Evolutionary conservation across 1,140 invertebrate species (phyloP).

Genomic region (Holcopasites calliopsidis): DNA sequence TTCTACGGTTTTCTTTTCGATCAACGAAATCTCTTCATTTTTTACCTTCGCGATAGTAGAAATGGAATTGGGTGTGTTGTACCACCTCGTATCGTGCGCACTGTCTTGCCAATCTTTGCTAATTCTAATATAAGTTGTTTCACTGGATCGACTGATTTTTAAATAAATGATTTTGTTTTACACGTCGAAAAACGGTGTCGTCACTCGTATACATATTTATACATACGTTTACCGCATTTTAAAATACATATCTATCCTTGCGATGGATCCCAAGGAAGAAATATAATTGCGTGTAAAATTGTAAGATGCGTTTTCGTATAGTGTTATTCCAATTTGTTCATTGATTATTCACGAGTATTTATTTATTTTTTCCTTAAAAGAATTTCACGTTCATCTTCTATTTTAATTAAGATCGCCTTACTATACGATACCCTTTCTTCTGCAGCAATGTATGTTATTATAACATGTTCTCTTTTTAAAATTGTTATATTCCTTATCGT

Average conservation of each 20-base stretch:
- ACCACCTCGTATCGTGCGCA: not conserved
- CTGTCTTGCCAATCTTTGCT: not conserved
- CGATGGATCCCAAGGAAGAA: not conserved
- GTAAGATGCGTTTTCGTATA: not conserved
- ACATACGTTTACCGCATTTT: too few relatives aligned
- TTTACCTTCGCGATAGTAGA: not conserved
- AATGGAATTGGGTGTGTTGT: not conserved
- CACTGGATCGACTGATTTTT: not conserved
- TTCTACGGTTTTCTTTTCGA: not conserved
- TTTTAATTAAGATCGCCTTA: not conserved
- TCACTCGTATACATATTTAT: not conserved
- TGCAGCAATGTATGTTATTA: not conserved
- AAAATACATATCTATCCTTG: not conserved
- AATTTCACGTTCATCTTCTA: not conserved
- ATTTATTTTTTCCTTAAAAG: not conserved
- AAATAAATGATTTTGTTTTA: slow-evolving; percentile 14
- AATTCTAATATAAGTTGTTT: not conserved
- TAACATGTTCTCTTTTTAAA: not conserved
- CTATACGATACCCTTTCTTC: too few relatives aligned
- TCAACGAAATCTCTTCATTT: not conserved
- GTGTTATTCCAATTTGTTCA: not conserved
- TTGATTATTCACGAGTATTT: not conserved
- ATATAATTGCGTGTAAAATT: not conserved
- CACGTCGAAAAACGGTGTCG: not conserved
- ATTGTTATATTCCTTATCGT: not conserved